Evolutionary conservation across 2,888 invertebrate genomes (phyloP), one percentile per base, ranked within the genome.

Genomic region (Petrophora chlorosata): DNA sequence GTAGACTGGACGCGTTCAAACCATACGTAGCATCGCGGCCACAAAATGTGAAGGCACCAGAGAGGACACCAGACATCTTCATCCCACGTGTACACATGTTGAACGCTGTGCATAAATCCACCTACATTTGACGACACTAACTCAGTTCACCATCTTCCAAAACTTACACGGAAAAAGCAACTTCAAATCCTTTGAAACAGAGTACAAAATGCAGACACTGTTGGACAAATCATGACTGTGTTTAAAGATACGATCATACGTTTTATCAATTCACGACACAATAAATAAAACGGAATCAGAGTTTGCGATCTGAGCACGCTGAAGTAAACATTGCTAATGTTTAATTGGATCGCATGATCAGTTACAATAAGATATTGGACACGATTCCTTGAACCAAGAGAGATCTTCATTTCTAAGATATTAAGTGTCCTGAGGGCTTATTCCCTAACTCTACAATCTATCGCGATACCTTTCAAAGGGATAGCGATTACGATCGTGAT

Each of bases 261-360:
- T 61, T 55, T 59, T 61, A 61, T 61, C 61, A 61, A 61, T 46
- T 45, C 56, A 52, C 48, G 56, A 55, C 55, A 61, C 53, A 57
- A 61, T 61, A 61, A 59, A 61, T 61, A 59, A 58, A 51, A 38
- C 19, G 49, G 19, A 51, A 61, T 61, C 59, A 36, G 35, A 29
- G 47, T 55, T 53, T 30, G 61, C 54, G 56, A 61, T 61, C 61
- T 47, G 17, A 38, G 36, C 44, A 25, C 34, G 39, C 34, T 59
- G 56, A 55, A 59, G 61, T 61, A 61, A 61, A 61, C 58, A 61
- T 56, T 58, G 58, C 58, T 56, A 40, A 54, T 47, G 41, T 58
- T 58, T 61, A 61, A 61, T 61, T 61, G 61, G 61, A 46, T 61
- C 28, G 58, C 56, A 61, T 61, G 61, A 58, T 56, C 58, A 33